Evolutionary conservation across 2,113 vertebrate species (phyloP).

Genomic region (Amia ocellicauda): DNA sequence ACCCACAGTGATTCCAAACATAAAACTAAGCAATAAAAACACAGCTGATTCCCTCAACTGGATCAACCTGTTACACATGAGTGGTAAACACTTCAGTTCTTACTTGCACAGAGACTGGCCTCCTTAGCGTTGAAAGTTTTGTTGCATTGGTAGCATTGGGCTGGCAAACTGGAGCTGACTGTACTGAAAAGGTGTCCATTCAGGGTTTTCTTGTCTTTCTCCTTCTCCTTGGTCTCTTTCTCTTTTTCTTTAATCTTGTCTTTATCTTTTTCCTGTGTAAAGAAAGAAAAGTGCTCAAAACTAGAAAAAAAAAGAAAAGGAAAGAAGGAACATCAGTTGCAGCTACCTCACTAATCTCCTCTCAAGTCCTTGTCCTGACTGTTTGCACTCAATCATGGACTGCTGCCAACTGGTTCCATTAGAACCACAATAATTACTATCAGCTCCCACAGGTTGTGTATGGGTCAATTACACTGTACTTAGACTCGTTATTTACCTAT

Average conservation of each 20-base stretch:
- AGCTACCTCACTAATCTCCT: not conserved
- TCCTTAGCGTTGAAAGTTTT: slow-evolving; percentile 81
- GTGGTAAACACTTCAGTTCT: slow-evolving; percentile 32
- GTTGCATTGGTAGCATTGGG: slow-evolving; percentile 78
- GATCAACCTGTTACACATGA: no score
- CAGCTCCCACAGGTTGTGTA: not conserved
- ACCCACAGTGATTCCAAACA: no score
- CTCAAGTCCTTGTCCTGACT: not conserved
- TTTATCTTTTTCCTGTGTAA: slow-evolving; percentile 83
- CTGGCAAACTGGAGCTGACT: slow-evolving; percentile 51
- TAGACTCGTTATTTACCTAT: not conserved
- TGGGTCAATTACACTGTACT: not conserved
- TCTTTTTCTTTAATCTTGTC: slow-evolving; percentile 81
- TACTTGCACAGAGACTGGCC: slow-evolving; percentile 80
- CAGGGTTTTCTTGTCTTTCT: slow-evolving; percentile 80
- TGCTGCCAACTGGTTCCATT: not conserved
- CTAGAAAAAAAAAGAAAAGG: slow-evolving; percentile 1
- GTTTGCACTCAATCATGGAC: not conserved
- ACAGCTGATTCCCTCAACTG: no score
- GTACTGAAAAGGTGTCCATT: slow-evolving; percentile 82
- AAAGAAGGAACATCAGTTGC: slow-evolving; percentile 27
- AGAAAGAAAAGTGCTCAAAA: not conserved
- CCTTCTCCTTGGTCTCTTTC: slow-evolving; percentile 79
- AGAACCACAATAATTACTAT: not conserved
- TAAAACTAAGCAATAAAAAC: no score